Base-by-base conservation (phyloP, 2,797 vertebrate species). In the Aulostomus chinensis region DNA sequence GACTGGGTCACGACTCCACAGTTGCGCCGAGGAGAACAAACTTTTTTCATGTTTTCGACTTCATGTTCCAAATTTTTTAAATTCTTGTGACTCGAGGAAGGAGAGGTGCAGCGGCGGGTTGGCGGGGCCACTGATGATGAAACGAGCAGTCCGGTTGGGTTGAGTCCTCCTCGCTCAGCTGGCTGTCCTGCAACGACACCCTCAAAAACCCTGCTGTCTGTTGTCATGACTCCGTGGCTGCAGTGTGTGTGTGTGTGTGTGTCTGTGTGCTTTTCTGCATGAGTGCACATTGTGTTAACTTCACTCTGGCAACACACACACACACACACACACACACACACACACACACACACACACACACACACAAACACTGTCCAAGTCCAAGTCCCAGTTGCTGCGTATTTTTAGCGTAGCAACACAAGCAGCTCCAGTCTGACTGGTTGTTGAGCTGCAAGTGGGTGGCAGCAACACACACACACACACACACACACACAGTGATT, bases 391-490 rank as follows among this genome's bases (percentile, higher is more conserved):
- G 35, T 52, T 26, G 41, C 9, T 3, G 36, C 32, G 4, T 86
- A 80, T 85, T 86, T 86, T 81, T 80, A 84, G 82, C 67, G 17
- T 79, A 75, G 80, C 85, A 85, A 83, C 81, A 76, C 66, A 56
- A 73, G 58, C 54, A 53, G 53, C 46, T 79, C 38, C 54, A 21
- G 48, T 36, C 50, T 66, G 46, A 81, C 63, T 79, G 76, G 76
- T 82, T 33, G 54, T 36, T 61, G 34, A 66, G 53, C 58, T 58
- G 71, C 16, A 46, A 50, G 71, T 73, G 72, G 84, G 72, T 48
- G 76, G 68, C 11, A 13, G 42, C 5, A 33, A 7, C 24, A 8
- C 7, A 14, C 34, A 4, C 21, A 21, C 17, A 34, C 41, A 36
- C 41, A 35, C 29, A 15, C 22, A 14, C 45, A 15, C 17, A 32